Base-by-base conservation (phyloP, 2,797 vertebrate species). In the Dermochelys coriacea region DNA sequence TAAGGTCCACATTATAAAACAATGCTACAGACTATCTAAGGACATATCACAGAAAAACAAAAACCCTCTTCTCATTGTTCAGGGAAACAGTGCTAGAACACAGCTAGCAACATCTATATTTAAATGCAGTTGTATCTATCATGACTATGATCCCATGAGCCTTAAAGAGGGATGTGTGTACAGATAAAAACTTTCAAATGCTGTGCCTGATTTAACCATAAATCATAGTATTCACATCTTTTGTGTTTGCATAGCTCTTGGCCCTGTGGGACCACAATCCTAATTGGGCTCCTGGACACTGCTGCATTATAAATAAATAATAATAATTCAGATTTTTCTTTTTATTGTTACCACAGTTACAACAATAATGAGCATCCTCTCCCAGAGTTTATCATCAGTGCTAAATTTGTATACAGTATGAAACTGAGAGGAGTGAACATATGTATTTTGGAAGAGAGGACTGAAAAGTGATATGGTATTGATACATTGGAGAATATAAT, bases 381-480 rank as follows among this genome's bases (percentile, higher is more conserved):
- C 19, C 87, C 75, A 54, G 25, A 77, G 37, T 9, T 68, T 85
- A 6, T 19, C 16, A 21, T 94, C 59, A 12, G 77, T 94, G 41
- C 68, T 84, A 34, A 3, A 2, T 84, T 85, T 86, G 85, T 78
- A 54, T 25, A 74, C 3, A 77, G 5, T 1, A 1, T 54, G 4
- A 27, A 27, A 0, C 1, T 59, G 87, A 81, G 18, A 23, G 37
- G 82, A 87, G 71, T 41, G 18, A 0, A 0, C 54, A 84, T 34
- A 59, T 82, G 90, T 37, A 6, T 34, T 94, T 27, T 2, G 19
- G 14, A 78, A 77, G 45, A 37, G 9, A 54, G 9, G 21, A 0
- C 0, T 91, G 87, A 82, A 23, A 74, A 86, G 19, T 29, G 55
- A 41, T 75, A 91, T 87, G 49, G 23, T 84, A 55, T 54, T 74